Conservation (phyloP, 2,113 vertebrate species). For the Pangasianodon gigas region DNA sequence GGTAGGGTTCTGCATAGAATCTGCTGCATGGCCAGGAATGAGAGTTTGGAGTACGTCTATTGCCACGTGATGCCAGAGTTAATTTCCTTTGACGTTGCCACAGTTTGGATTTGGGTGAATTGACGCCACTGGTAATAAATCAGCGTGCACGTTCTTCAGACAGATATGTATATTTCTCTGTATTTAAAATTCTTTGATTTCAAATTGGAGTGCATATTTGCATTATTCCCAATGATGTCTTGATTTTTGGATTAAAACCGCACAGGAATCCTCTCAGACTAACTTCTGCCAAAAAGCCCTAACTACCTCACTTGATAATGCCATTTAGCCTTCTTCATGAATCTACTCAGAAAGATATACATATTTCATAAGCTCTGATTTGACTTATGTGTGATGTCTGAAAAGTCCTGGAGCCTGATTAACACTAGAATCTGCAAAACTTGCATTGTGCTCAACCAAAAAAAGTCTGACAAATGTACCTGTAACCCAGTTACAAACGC, state of each 20-base stretch:
- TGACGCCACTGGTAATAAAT: not conserved
- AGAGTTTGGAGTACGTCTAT: not conserved
- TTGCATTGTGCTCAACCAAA: not conserved
- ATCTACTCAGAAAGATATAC: not conserved
- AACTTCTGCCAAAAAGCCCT: not conserved
- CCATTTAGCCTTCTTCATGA: not conserved
- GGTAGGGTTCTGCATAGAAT: not conserved
- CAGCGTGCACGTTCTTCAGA: not conserved
- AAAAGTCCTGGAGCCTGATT: constrained; percentile 4
- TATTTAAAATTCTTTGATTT: not conserved
- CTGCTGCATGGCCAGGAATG: not conserved
- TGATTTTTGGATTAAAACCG: not conserved
- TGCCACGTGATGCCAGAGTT: too few relatives aligned
- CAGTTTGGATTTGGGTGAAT: not conserved
- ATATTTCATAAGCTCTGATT: constrained; percentile 4
- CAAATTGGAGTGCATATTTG: not conserved
- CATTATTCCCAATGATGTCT: not conserved
- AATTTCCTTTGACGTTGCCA: too few relatives aligned
- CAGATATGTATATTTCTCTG: not conserved
- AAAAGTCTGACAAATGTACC: constrained; percentile 51
- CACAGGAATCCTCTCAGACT: not conserved
- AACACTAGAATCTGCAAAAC: constrained; percentile 8
- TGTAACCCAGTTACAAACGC: constrained; percentile 59
- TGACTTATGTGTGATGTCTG: not conserved
- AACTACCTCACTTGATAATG: constrained; percentile 2